Evolutionary conservation across 2,888 invertebrate species (phyloP).

Genomic region (Dicycla oo): DNA sequence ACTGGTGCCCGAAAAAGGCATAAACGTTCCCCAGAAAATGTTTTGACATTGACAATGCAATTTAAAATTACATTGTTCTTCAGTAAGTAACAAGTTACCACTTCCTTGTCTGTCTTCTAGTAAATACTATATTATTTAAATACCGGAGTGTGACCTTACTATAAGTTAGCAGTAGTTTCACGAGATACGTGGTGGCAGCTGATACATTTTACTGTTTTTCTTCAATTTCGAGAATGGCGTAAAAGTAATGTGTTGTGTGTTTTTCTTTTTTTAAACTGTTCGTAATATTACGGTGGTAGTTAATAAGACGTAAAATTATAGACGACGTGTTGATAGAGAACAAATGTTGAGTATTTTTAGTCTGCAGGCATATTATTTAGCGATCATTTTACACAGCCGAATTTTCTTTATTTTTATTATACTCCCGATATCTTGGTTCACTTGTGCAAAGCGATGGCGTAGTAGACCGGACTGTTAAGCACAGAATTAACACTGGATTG

Average conservation of each 20-base stretch:
- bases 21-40: no score
- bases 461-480: no score
- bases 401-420: not conserved
- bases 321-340: conserved; percentile 7
- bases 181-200: conserved; percentile 30
- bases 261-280: conserved; percentile 30
- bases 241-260: conserved; percentile 29
- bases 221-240: conserved; percentile 13
- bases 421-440: no score
- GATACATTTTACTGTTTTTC: conserved; percentile 35
- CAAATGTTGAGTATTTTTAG: conserved; percentile 4
- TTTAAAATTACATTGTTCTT: not conserved
- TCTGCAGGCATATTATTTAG: conserved; percentile 1
- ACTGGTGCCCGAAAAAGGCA: no score
- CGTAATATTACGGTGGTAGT: conserved; percentile 14
- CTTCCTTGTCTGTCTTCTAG: not conserved
- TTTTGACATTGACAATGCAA: not conserved
- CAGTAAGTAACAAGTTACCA: not conserved
- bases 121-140: not conserved
- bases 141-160: not conserved
- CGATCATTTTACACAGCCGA: not conserved
- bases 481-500: no score
- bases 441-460: no score
- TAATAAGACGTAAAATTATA: not conserved
- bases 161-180: conserved; percentile 16